A percentile compares a stretch with the other conserved stretches of the same genome.
Evolutionary conservation across 2,797 vertebrate species (phyloP).

Genomic region (Ciconia nigra): DNA sequence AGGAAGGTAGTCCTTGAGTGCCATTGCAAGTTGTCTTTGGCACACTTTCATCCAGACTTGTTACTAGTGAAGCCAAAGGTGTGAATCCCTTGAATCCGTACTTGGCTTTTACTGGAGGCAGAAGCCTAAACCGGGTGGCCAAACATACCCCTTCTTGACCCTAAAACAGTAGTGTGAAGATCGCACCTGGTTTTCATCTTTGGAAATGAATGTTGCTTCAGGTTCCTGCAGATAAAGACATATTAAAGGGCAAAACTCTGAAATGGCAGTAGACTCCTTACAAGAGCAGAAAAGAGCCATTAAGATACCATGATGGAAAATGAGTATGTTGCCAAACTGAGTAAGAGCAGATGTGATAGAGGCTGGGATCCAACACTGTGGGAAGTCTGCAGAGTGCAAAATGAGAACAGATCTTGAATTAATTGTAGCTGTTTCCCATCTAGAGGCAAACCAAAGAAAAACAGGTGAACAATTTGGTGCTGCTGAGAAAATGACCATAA

Average conservation of each 20-base stretch:
- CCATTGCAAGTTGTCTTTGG: neutral
- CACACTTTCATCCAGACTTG: neutral
- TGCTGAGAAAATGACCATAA: neutral
- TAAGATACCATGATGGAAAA: neutral
- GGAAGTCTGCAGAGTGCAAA: conserved; percentile 7
- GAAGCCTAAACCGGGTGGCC: neutral
- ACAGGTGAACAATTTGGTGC: neutral
- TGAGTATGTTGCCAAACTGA: neutral
- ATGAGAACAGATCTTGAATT: neutral
- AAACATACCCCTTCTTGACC: neutral
- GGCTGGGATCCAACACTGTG: neutral
- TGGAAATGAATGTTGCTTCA: neutral
- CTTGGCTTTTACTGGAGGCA: neutral
- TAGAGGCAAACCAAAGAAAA: neutral
- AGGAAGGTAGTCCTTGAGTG: neutral
- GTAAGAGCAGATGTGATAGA: neutral
- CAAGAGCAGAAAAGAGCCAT: neutral
- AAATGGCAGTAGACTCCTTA: neutral
- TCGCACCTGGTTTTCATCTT: neutral
- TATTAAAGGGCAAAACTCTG: neutral
- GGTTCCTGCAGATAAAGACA: neutral
- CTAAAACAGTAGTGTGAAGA: neutral
- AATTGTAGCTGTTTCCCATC: neutral
- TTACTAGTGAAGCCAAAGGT: neutral
- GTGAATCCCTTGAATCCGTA: neutral